Evolutionary conservation across 2,797 vertebrate genomes (phyloP).

Genomic region (Tadarida brasiliensis): DNA sequence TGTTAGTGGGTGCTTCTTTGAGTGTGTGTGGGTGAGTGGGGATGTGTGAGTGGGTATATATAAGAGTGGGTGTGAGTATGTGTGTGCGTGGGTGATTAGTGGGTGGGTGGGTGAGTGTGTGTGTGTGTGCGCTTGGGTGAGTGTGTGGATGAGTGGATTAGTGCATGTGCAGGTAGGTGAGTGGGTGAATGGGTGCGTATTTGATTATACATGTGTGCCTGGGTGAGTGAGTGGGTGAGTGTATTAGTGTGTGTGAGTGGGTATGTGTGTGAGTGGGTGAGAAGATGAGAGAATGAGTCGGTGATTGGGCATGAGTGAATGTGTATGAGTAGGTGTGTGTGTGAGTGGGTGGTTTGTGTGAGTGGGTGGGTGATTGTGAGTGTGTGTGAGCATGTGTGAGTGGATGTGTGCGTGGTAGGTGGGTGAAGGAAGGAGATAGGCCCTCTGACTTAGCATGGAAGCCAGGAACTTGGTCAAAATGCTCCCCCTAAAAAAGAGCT

Average conservation of each 20-base stretch:
- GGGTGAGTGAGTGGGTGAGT: not conserved
- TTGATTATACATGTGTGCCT: too few species aligned
- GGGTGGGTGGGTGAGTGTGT: not conserved
- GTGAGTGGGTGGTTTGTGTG: not conserved
- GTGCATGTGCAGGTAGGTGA: not conserved
- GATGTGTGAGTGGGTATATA: not conserved
- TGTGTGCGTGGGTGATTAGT: not conserved
- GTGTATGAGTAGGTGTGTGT: not conserved
- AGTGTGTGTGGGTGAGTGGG: not conserved
- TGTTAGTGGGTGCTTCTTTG: not conserved
- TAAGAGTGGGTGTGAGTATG: not conserved
- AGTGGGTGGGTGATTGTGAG: not conserved
- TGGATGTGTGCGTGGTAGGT: not conserved
- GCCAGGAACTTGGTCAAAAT: too few species aligned
- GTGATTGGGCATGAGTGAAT: not conserved
- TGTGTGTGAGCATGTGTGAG: not conserved
- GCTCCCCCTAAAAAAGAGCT: not conserved
- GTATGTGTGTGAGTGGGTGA: too few species aligned
- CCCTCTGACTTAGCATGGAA: not conserved
- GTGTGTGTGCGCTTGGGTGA: not conserved
- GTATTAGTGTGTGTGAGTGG: not conserved
- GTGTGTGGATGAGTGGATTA: not conserved
- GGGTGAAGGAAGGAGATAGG: not conserved
- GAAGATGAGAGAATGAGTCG: not conserved
- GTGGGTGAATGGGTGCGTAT: not conserved